Conservation (phyloP, 2,888 invertebrate genomes). For the Leucophora obtusa region DNA sequence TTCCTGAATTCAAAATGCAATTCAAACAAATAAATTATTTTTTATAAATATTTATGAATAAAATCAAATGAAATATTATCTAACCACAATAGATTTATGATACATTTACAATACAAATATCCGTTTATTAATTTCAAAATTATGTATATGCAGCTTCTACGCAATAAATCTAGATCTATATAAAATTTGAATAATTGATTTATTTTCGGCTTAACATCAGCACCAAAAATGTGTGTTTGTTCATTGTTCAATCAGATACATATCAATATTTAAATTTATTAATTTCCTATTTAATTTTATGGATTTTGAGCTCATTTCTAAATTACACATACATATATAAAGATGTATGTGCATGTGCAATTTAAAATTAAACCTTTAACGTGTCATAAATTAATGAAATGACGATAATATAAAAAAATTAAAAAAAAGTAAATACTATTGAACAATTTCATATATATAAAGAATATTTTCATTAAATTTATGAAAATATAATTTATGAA, state of each 20-base stretch:
- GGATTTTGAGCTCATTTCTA: constrained; percentile 28
- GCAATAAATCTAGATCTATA: background rate
- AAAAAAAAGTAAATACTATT: too few species aligned
- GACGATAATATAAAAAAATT: too few species aligned
- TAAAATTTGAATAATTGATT: background rate
- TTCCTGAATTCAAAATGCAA: too few species aligned
- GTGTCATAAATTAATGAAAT: too few species aligned
- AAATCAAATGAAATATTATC: background rate
- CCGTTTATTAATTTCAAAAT: constrained; percentile 28
- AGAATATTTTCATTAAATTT: too few species aligned
- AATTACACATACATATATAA: background rate
- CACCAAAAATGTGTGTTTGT: background rate
- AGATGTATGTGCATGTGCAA: too few species aligned
- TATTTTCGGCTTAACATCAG: background rate
- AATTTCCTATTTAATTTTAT: constrained; percentile 45
- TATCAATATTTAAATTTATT: constrained; percentile 46
- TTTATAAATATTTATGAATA: too few species aligned
- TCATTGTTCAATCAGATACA: constrained; percentile 27
- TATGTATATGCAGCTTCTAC: background rate
- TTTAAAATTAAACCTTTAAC: too few species aligned
- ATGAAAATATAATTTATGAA: too few species aligned
- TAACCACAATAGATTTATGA: constrained; percentile 22
- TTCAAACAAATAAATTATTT: too few species aligned
- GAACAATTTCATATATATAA: too few species aligned
- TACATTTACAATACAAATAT: background rate